Base-by-base conservation (phyloP, 1,140 invertebrate species). In the Drosophila parvula region DNA sequence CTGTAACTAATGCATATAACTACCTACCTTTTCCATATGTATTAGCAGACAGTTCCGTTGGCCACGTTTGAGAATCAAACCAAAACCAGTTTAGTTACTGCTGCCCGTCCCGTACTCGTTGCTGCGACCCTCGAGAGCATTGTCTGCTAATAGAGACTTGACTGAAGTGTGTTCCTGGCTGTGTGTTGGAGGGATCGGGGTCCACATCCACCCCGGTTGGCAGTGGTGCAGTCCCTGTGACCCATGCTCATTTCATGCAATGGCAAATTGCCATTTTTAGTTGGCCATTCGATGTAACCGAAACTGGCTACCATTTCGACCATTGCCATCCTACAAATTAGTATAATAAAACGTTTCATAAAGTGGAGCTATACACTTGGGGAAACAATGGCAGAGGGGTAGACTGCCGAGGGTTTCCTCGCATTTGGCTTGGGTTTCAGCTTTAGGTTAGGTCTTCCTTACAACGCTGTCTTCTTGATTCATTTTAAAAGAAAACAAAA, bases 311-410 rank as follows among this genome's bases (percentile, higher is more conserved):
- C 74, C 70, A 61, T 75, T 80, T 51, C 57, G 77, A 80, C 78
- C 82, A 90, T 74, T 74, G 70, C 80, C 78, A 81, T 70, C 80
- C 78, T 91, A 91, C 89, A 91, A 91, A 91, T 91, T 91, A 91
- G 89, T 86, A 77, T 88, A 91, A 91, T 91, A 91, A 91, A 91
- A 91, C 89, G 89, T 91, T 91, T 91, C 90, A 91, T 91, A 90
- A 90, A 90, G 90, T 78, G 74, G 71, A 65, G 65, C 70, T 56
- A 68, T 32, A 68, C 61, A 51, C 28, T 47, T 50, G 56, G 48
- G 67, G 43, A 56, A 43, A 73, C 59, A 60, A 34, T 48, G 43
- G 48, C 22, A 9, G 74, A 28, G 43, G 60, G 53, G 28, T 45
- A 44, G 53, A 30, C 47, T 48, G 18, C 58, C 47, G 28, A 44